Evolutionary conservation across 2,797 vertebrate species (phyloP).

Genomic region (Falco cherrug): DNA sequence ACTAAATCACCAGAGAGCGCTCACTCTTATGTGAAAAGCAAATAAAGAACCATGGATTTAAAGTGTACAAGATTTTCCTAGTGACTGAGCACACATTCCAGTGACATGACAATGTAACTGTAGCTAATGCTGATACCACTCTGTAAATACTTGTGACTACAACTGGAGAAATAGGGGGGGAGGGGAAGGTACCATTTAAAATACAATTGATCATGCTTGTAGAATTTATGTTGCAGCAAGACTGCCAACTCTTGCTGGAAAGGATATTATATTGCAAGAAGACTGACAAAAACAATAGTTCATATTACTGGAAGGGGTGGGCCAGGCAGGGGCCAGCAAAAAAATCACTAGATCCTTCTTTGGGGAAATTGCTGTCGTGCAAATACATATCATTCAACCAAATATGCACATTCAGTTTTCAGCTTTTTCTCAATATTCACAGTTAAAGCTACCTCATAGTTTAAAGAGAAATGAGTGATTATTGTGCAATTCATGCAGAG

Average conservation of each 20-base stretch:
- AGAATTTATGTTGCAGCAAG: background rate
- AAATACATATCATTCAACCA: background rate
- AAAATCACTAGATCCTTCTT: background rate
- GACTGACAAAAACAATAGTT: conserved; percentile 47
- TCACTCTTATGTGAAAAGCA: background rate
- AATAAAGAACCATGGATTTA: background rate
- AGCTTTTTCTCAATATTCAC: background rate
- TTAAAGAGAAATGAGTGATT: background rate
- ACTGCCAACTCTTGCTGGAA: background rate
- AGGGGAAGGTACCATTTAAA: background rate
- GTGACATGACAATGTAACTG: background rate
- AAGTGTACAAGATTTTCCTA: background rate
- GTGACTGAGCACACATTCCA: background rate
- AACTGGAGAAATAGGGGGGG: background rate
- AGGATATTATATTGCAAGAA: background rate
- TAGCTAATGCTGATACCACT: background rate
- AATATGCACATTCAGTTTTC: background rate
- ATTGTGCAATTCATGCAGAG: background rate
- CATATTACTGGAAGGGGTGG: background rate
- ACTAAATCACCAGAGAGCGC: background rate
- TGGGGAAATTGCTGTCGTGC: background rate
- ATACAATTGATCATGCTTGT: background rate
- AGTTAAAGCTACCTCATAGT: background rate
- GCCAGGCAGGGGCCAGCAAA: background rate
- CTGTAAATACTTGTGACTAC: background rate